Evolutionary conservation across 2,888 invertebrate species (phyloP), one percentile per base, ranked within the genome.

Genomic region (Cataglyphis cursor): DNA sequence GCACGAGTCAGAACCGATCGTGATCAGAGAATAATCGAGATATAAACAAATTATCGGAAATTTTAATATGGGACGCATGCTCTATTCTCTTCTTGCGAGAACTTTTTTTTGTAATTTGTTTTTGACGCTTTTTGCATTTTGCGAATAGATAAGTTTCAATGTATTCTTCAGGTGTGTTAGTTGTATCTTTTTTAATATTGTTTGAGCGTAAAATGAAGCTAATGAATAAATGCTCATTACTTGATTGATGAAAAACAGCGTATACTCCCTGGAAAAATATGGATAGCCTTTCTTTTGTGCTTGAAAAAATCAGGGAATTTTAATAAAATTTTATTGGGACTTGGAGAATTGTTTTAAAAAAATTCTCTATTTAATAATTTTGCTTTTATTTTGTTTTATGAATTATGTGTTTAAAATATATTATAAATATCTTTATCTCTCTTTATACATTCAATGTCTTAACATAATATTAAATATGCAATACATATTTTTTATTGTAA

Each of bases 1-100:
- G 59, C 44, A 44, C 78, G 78, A 44, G 78, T 59, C 78, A 12
- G 31, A 41, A 59, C 28, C 59, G 35, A 59, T 44, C 59, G 70
- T 59, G 44, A 15, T 15, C 70, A 10, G 28, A 12, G n/a, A 24
- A 15, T 12, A 12, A 59, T 35, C 78, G 10, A 44, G n/a, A n/a
- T 15, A 21, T 57, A 41, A 65, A 65, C 51, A 54, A 68, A 59
- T 68, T 59, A 18, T 70, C 51, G 57, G 41, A 59, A 59, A 38
- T 31, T 66, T 41, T 15, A 24, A 38, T n/a, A 31, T 18, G 54
- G 15, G 21, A 62, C 21, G 31, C 73, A 44, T n/a, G 41, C 10
- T 31, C 12, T 3, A 41, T 62, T 74, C 44, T 44, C n/a, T 41
- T 10, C n/a, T 4, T 41, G 21, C 24, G 18, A 64, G 10, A 54